These are phyloP conservation scores for Chrysopilus asiliformis DNA, from an alignment of 2,888 invertebrate species.

Conservation along the genomic window DNA sequence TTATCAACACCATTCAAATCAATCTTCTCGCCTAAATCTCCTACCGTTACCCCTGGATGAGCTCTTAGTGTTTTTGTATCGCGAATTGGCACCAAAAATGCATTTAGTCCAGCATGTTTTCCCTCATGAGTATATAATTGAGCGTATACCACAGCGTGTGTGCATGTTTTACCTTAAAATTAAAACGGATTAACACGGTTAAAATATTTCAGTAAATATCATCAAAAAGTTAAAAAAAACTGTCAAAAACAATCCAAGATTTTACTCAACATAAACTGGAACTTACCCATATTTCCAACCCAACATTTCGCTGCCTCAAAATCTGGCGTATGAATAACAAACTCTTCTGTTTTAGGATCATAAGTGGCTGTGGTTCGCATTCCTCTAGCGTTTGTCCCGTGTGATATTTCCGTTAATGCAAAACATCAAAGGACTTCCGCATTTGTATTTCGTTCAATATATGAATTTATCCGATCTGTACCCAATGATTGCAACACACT, in stretches of 20 bases:
- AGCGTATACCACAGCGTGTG: slow-evolving; percentile 79
- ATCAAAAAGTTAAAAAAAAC: slow-evolving; percentile 14
- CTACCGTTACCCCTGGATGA: slow-evolving; percentile 67
- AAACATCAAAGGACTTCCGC: slow-evolving; percentile 55
- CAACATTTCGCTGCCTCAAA: slow-evolving; percentile 74
- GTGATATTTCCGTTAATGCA: slow-evolving; percentile 78
- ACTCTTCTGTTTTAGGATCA: slow-evolving; percentile 52
- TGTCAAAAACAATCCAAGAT: slow-evolving; percentile 18
- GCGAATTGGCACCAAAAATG: slow-evolving; percentile 77
- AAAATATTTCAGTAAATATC: too few species aligned
- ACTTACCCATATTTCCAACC: slow-evolving; percentile 59
- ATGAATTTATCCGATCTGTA: slow-evolving; percentile 45
- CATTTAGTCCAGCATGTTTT: slow-evolving; percentile 69
- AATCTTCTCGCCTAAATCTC: slow-evolving; percentile 86
- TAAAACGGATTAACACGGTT: too few species aligned
- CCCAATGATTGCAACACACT: slow-evolving; percentile 52
- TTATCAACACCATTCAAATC: slow-evolving; percentile 89
- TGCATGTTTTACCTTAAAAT: slow-evolving; percentile 56
- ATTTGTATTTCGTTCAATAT: slow-evolving; percentile 32
- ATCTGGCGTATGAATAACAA: slow-evolving; percentile 61
- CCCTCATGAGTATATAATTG: slow-evolving; percentile 71
- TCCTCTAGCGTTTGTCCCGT: slow-evolving; percentile 80
- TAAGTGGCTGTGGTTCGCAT: slow-evolving; percentile 79
- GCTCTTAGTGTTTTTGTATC: slow-evolving; percentile 57
- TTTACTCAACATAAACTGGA: not conserved